Percentiles rank a stretch among this genome's conserved stretches.
Evolutionary conservation across 2,888 invertebrate species (phyloP).

Genomic region (Tiliacea aurago): DNA sequence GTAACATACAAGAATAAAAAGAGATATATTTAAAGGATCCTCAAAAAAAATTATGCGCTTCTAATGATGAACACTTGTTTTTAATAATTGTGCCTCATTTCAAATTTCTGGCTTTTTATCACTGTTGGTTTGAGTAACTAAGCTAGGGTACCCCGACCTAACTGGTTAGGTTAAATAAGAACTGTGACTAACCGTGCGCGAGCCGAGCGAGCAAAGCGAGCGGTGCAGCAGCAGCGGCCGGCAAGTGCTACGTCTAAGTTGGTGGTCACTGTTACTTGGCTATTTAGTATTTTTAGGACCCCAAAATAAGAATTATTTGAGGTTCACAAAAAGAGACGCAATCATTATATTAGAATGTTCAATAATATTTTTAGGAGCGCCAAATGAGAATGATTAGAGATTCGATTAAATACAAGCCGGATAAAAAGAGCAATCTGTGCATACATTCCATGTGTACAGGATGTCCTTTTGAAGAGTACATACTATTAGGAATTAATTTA

Average conservation of each 20-base stretch:
- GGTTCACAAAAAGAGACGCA: neutral
- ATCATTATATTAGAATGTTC: neutral
- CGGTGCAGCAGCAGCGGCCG: neutral
- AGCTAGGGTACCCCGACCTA: neutral
- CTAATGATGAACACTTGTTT: neutral
- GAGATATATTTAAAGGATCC: neutral
- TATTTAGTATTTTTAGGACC: no score
- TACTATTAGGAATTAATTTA: constrained; percentile 11
- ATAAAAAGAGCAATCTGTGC: neutral
- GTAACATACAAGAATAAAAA: neutral
- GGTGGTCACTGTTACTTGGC: neutral
- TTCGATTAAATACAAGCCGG: neutral
- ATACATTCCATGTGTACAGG: neutral
- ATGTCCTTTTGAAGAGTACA: neutral
- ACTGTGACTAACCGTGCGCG: neutral
- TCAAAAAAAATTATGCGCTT: no score
- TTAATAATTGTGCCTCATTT: neutral
- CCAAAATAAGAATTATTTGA: neutral
- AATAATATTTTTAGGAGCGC: neutral
- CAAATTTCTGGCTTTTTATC: neutral
- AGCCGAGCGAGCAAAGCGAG: no score
- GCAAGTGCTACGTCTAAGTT: neutral
- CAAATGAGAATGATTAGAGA: no score
- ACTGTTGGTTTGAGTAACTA: neutral
- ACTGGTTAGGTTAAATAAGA: neutral